These are phyloP conservation scores for Agrochola circellaris DNA, from an alignment of 2,888 invertebrate genomes.

Conservation along the genomic window DNA sequence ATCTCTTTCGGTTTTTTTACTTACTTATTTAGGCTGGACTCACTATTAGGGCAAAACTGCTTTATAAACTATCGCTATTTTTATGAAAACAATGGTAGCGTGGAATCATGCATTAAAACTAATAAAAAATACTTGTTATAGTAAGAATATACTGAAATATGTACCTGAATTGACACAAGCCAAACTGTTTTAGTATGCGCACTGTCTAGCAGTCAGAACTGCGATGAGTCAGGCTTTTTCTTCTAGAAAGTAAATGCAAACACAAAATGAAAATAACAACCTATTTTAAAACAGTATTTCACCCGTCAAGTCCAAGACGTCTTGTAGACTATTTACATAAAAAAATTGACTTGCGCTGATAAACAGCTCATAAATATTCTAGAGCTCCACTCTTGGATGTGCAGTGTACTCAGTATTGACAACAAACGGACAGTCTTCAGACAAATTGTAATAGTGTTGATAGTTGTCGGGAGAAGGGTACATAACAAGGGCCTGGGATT, in stretches of 20 bases:
- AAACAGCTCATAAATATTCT: slow-evolving; percentile 60
- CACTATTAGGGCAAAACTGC: background rate
- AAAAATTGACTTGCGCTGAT: slow-evolving; percentile 45
- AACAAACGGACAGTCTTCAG: slow-evolving; percentile 47
- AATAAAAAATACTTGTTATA: no score
- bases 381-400: slow-evolving; percentile 27
- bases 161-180: background rate
- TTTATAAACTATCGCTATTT: no score
- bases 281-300: slow-evolving; percentile 28
- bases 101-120: background rate
- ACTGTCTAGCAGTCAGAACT: background rate
- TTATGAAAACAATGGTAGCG: background rate
- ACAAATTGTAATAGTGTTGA: slow-evolving; percentile 45
- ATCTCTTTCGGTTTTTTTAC: background rate
- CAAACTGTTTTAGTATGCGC: background rate
- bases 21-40: background rate
- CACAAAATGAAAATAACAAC: slow-evolving; percentile 1
- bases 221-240: background rate
- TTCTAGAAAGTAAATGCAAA: slow-evolving; percentile 21
- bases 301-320: slow-evolving; percentile 15
- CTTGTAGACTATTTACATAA: slow-evolving; percentile 39
- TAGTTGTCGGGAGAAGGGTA: slow-evolving; percentile 37
- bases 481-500: slow-evolving; percentile 24
- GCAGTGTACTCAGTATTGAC: slow-evolving; percentile 33
- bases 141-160: background rate